phyloP scores from a whole-genome alignment of 2,113 vertebrate species.

The Toxotes jaculatrix region DNA sequence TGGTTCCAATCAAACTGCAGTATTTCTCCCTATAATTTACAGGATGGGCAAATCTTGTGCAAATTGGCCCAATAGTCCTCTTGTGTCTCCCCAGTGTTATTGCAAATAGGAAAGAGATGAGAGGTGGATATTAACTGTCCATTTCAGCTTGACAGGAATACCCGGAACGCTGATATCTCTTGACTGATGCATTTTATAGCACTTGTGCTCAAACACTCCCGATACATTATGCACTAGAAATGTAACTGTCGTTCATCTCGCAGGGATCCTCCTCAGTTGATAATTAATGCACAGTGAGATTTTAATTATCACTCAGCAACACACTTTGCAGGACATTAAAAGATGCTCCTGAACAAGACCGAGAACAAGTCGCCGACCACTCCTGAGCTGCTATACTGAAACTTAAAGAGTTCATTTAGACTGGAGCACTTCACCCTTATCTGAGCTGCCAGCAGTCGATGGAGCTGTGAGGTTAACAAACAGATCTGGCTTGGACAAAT shows the following conservation, averaged over 20 bases:
- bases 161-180: constrained; percentile 46
- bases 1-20: constrained; percentile 47
- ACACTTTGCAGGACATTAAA: constrained; percentile 56
- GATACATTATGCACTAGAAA: constrained; percentile 51
- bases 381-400: constrained; percentile 9
- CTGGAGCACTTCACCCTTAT: constrained; percentile 20
- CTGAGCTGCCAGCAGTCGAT: constrained; percentile 20
- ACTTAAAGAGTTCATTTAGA: constrained; percentile 34
- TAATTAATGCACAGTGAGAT: constrained; percentile 71
- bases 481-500: neutral
- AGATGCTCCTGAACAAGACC: constrained; percentile 28
- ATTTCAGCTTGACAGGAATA: neutral
- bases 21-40: constrained; percentile 39
- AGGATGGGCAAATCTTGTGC: constrained; percentile 40
- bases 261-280: constrained; percentile 25
- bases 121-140: constrained; percentile 24
- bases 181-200: constrained; percentile 67
- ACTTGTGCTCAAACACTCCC: constrained; percentile 55
- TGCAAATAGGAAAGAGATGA: constrained; percentile 21
- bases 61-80: constrained; percentile 44
- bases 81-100: constrained; percentile 6
- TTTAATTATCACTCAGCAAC: constrained; percentile 56
- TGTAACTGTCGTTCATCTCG: constrained; percentile 51
- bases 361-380: neutral
- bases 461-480: constrained; percentile 28